These are phyloP conservation scores for Mesaphorura yosii DNA, from an alignment of 1,140 invertebrate species.

Conservation along the genomic window DNA sequence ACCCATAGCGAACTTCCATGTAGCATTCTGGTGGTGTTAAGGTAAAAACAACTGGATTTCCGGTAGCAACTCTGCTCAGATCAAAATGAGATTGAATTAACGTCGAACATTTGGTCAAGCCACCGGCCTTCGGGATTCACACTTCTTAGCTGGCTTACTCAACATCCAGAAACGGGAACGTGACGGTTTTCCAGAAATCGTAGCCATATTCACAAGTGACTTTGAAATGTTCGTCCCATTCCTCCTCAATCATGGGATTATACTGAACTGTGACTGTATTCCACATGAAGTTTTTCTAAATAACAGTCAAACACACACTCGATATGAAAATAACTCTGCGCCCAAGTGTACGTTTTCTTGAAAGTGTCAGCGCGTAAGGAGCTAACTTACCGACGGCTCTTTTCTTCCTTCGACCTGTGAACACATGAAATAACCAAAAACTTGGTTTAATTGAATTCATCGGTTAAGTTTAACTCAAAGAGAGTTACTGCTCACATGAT, in stretches of 20 bases:
- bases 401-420: conserved; percentile 71
- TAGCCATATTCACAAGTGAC: conserved; percentile 94
- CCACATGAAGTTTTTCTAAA: conserved; percentile 92
- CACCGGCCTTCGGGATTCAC: neutral
- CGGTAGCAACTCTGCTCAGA: conserved; percentile 74
- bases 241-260: conserved; percentile 83
- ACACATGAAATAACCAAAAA: too few relatives aligned
- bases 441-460: too few relatives aligned
- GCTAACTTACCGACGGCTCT: conserved; percentile 68
- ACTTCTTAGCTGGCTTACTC: conserved; percentile 59
- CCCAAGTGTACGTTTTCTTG: neutral
- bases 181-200: conserved; percentile 92
- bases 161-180: conserved; percentile 84
- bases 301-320: conserved; percentile 20
- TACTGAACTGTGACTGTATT: conserved; percentile 90
- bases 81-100: conserved; percentile 5
- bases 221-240: conserved; percentile 88
- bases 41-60: conserved; percentile 86
- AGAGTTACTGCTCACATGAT: too few relatives aligned
- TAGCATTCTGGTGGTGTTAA: conserved; percentile 84
- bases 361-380: too few relatives aligned
- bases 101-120: neutral
- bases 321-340: too few relatives aligned
- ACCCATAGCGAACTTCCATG: conserved; percentile 85
- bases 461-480: too few relatives aligned